Conservation (phyloP, 2,888 invertebrate species). For the Neria commutata region DNA sequence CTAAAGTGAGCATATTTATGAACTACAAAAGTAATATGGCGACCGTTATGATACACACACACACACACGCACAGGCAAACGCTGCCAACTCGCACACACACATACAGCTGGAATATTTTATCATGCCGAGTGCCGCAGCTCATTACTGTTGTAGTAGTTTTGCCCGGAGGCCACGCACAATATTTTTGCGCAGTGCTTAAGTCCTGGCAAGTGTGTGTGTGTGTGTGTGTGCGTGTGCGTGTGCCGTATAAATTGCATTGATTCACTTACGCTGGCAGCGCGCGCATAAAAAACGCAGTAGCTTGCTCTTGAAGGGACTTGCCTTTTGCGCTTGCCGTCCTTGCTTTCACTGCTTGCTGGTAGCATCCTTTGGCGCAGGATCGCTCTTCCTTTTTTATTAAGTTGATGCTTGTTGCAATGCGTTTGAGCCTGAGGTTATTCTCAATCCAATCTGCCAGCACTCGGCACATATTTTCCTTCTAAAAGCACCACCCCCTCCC, state of each 20-base stretch:
- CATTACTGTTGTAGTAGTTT: too few species aligned
- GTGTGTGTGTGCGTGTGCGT: slow-evolving; percentile 12
- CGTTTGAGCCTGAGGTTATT: too few species aligned
- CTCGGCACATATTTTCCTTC: too few species aligned
- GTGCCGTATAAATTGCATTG: slow-evolving; percentile 10
- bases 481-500: too few species aligned
- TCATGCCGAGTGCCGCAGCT: slow-evolving; percentile 16
- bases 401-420: too few species aligned
- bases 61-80: background rate
- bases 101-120: slow-evolving; percentile 8
- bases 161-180: slow-evolving; percentile 26
- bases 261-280: slow-evolving; percentile 18
- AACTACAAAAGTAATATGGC: slow-evolving; percentile 23
- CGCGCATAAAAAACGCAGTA: slow-evolving; percentile 36
- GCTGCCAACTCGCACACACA: background rate
- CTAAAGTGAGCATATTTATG: slow-evolving; percentile 20
- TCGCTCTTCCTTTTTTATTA: background rate
- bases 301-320: slow-evolving; percentile 8
- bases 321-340: too few species aligned
- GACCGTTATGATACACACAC: background rate
- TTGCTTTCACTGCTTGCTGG: too few species aligned
- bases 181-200: background rate
- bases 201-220: slow-evolving; percentile 28
- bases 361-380: background rate
- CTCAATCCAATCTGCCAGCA: too few species aligned